These are phyloP conservation scores for Drosophila pallidifrons DNA, from an alignment of 1,140 invertebrate species.

Conservation along the genomic window DNA sequence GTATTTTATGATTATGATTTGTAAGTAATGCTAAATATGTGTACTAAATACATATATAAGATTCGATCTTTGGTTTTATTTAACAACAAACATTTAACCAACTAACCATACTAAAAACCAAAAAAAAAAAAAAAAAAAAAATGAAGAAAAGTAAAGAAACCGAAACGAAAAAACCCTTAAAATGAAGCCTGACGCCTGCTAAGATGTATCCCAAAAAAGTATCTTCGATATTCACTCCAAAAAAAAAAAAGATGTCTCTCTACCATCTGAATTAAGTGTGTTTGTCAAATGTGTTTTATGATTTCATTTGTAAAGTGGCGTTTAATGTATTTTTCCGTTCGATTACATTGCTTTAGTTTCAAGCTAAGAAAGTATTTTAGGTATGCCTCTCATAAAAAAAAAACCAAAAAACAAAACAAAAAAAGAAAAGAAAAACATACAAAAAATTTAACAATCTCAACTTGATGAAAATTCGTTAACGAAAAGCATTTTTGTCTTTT, in stretches of 20 bases:
- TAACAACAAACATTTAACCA: constrained; percentile 67
- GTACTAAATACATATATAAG: constrained; percentile 25
- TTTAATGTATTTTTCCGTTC: constrained; percentile 58
- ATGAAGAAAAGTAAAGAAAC: background rate
- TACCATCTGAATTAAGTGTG: constrained; percentile 68
- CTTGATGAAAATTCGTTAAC: constrained; percentile 79
- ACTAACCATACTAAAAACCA: constrained; percentile 79
- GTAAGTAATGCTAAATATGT: constrained; percentile 40
- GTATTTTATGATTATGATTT: constrained; percentile 30
- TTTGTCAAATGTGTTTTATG: constrained; percentile 79
- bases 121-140: constrained; percentile 48
- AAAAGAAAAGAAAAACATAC: constrained; percentile 30
- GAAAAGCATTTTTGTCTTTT: constrained; percentile 83
- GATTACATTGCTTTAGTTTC: constrained; percentile 49
- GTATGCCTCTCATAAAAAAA: constrained; percentile 45
- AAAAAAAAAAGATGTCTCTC: constrained; percentile 20
- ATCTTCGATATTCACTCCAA: constrained; percentile 23
- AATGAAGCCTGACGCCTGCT: constrained; percentile 53
- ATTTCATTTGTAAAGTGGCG: constrained; percentile 41
- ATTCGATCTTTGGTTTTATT: constrained; percentile 43
- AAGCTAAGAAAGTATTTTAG: constrained; percentile 45
- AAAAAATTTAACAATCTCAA: constrained; percentile 47
- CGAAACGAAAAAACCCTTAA: constrained; percentile 21
- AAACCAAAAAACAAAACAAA: constrained; percentile 35
- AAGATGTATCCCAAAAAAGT: constrained; percentile 34